Evolutionary conservation across 2,113 vertebrate genomes (phyloP).

Genomic region (Heteronetta atricapilla): DNA sequence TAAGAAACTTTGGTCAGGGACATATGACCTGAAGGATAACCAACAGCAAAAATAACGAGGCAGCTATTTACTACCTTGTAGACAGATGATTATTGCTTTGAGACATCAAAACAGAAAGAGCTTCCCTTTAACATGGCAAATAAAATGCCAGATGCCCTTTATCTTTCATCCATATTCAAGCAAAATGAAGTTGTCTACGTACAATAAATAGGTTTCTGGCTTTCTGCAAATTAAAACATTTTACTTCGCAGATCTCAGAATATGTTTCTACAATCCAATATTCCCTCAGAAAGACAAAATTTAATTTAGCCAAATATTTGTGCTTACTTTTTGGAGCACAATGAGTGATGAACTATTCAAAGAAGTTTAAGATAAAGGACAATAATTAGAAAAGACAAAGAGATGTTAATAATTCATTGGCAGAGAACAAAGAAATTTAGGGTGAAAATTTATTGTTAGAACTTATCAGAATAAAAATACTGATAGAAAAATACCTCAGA

Average conservation of each 20-base stretch:
- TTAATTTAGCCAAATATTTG: slow-evolving; percentile 39
- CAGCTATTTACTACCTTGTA: neutral
- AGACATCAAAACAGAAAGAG: neutral
- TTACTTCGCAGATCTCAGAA: neutral
- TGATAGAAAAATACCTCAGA: neutral
- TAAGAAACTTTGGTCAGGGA: slow-evolving; percentile 16
- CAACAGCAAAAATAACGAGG: neutral
- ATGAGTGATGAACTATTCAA: slow-evolving; percentile 27
- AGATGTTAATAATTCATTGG: neutral
- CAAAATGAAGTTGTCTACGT: slow-evolving; percentile 13
- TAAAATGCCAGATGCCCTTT: slow-evolving; percentile 23
- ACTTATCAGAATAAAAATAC: neutral
- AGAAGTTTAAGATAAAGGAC: neutral
- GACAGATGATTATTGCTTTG: neutral
- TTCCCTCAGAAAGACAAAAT: slow-evolving; percentile 22
- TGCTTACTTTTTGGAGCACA: neutral
- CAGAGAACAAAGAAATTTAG: neutral
- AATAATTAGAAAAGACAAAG: slow-evolving; percentile 16
- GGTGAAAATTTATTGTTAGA: neutral
- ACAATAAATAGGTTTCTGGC: slow-evolving; percentile 6
- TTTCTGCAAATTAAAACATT: slow-evolving; percentile 32
- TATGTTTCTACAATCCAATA: slow-evolving; percentile 12
- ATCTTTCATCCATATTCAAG: slow-evolving; percentile 22
- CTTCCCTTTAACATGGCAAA: neutral
- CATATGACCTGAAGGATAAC: slow-evolving; percentile 32